Evolutionary conservation across 2,797 vertebrate genomes (phyloP).

Genomic region (Pachyuromys duprasi): DNA sequence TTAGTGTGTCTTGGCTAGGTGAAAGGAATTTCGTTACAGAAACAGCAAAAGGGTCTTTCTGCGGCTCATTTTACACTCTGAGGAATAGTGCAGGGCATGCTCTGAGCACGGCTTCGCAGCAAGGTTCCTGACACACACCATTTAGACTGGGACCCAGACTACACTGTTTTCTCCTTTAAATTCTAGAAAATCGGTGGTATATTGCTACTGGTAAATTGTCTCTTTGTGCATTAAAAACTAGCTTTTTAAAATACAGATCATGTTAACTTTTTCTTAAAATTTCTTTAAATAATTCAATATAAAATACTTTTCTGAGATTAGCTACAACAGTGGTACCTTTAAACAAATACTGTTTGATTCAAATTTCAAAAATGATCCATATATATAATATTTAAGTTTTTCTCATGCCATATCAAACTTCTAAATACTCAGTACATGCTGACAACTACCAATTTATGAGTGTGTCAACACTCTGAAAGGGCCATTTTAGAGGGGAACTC

Average conservation of each 20-base stretch:
- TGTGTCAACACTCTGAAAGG: not conserved
- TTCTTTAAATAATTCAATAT: conserved; percentile 43
- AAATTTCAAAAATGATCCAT: conserved; percentile 23
- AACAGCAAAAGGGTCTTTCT: conserved; percentile 54
- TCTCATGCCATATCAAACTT: not conserved
- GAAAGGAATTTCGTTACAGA: conserved; percentile 58
- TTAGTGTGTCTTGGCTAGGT: conserved; percentile 46
- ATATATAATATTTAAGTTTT: not conserved
- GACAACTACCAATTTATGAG: not conserved
- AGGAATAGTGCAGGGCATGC: conserved; percentile 2
- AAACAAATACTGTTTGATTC: conserved; percentile 7
- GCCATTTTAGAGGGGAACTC: not conserved
- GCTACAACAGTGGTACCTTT: not conserved
- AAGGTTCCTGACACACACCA: conserved; percentile 64
- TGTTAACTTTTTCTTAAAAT: conserved; percentile 60
- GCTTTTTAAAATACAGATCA: conserved; percentile 40
- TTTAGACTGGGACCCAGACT: conserved; percentile 66
- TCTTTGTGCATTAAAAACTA: conserved; percentile 69
- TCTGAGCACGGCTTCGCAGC: conserved; percentile 60
- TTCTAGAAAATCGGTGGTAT: conserved; percentile 44
- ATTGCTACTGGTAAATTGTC: conserved; percentile 56
- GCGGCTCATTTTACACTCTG: conserved; percentile 16
- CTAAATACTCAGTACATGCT: not conserved
- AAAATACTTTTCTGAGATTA: conserved; percentile 29
- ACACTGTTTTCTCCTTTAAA: conserved; percentile 48